Conservation (phyloP, 2,888 invertebrate genomes). For the Heliothis peltigera region DNA sequence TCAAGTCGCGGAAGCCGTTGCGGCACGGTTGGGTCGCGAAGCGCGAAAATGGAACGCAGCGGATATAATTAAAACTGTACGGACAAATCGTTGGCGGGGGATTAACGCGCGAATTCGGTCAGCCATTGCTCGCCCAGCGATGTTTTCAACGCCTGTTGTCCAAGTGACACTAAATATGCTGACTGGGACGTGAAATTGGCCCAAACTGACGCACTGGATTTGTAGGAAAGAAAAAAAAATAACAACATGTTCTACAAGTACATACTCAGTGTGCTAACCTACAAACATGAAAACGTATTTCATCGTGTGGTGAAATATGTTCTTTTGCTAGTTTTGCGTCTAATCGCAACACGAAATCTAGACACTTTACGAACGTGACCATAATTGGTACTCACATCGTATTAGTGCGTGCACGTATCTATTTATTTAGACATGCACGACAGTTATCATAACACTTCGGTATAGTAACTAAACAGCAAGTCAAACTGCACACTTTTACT, state of each 20-base stretch:
- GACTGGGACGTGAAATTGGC: constrained; percentile 15
- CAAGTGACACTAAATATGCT: constrained; percentile 45
- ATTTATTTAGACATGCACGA: constrained; percentile 11
- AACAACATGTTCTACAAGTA: constrained; percentile 2
- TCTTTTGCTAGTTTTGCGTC: constrained; percentile 9
- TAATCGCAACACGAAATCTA: constrained; percentile 12
- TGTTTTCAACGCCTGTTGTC: constrained; percentile 54
- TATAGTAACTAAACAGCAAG: constrained; percentile 28
- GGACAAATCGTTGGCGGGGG: constrained; percentile 82
- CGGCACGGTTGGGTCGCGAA: constrained; percentile 76
- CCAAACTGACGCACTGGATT: constrained; percentile 6
- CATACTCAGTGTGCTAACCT: constrained; percentile 7
- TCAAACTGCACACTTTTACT: constrained; percentile 36
- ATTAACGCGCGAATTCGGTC: constrained; percentile 82
- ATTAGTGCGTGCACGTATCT: constrained; percentile 32
- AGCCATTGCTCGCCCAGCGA: constrained; percentile 66
- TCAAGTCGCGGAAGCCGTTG: constrained; percentile 81
- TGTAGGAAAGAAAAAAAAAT: neutral
- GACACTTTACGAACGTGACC: constrained; percentile 6
- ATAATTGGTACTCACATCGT: constrained; percentile 8
- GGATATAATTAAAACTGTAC: constrained; percentile 88
- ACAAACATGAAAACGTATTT: constrained; percentile 24
- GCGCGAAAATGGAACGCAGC: constrained; percentile 87
- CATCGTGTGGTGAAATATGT: constrained; percentile 11
- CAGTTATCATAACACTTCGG: constrained; percentile 1